phyloP scores from a whole-genome alignment of 2,888 invertebrate species.

The Watsonalla binaria region DNA sequence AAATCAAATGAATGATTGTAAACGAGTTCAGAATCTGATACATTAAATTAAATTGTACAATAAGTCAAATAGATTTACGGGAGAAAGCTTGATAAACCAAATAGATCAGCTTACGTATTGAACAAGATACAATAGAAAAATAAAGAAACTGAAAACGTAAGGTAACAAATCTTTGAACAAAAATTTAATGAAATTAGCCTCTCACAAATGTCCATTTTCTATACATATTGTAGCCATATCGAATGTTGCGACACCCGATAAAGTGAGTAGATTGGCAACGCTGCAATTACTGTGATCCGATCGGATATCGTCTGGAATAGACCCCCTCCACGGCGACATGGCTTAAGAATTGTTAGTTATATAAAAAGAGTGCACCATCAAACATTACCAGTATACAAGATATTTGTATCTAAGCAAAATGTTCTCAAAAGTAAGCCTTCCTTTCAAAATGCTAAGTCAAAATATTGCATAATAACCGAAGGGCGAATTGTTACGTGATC shows the following conservation, averaged over 20 bases:
- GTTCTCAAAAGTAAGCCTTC: constrained; percentile 71
- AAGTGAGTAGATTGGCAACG: constrained; percentile 70
- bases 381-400: constrained; percentile 63
- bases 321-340: constrained; percentile 51
- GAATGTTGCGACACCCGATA: constrained; percentile 63
- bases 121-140: neutral
- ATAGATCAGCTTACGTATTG: neutral
- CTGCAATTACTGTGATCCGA: constrained; percentile 71
- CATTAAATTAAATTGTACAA: too few relatives aligned
- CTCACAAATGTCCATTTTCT: constrained; percentile 59
- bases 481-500: constrained; percentile 33
- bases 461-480: constrained; percentile 35
- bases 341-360: constrained; percentile 73
- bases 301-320: constrained; percentile 71
- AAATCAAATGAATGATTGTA: too few relatives aligned
- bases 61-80: too few relatives aligned
- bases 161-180: constrained; percentile 13
- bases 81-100: neutral
- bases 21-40: too few relatives aligned
- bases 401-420: constrained; percentile 70
- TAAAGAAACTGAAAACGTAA: constrained; percentile 1
- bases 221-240: constrained; percentile 59
- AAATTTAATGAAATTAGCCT: constrained; percentile 47
- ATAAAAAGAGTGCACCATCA: constrained; percentile 72
- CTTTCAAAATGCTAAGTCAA: constrained; percentile 28